Evolutionary conservation across 2,888 invertebrate species (phyloP), one percentile per base, ranked within the genome.

Genomic region (Drosophila formosana): DNA sequence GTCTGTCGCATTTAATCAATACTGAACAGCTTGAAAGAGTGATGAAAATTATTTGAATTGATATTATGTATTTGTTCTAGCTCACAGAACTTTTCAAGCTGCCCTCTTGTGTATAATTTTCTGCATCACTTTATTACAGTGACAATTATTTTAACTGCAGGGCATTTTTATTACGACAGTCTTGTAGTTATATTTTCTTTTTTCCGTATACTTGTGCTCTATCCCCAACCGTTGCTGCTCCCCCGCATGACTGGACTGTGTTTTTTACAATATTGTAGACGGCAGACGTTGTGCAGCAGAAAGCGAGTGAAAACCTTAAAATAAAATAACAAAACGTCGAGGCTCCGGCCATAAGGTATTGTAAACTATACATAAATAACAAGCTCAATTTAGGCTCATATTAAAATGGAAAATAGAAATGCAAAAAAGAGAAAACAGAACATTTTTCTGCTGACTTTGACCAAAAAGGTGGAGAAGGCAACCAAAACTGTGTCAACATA

Each of bases 71-170:
- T 25, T 9, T n/a, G 3, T 7, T 26, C 30, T 47, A 39, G 7
- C 5, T 46, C 4, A 2, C 9, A 0, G 4, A 47, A 74, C 53
- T 63, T 1, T 26, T 64, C 0, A 45, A 64, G 7, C 71, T 26
- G 7, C 89, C 84, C 81, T 56, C 43, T 71, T 68, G 71, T 81
- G 75, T 73, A 78, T 87, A 87, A 87, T 89, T 85, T 84, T 75
- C 68, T 73, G 77, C 77, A 88, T 85, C 82, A 79, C 85, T 84
- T 89, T 84, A 88, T 89, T 88, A 85, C 88, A 80, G 89, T 85
- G 84, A 85, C 84, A 85, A 85, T 85, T 89, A 85, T 85, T 85
- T 85, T 71, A 85, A 89, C 89, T 88, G 89, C 89, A 78, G 85
- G 86, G 75, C 72, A 89, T 88, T 84, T 84, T 84, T 89, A 89